Evolutionary conservation across 2,797 vertebrate genomes (phyloP).

Genomic region (Liasis olivaceus): DNA sequence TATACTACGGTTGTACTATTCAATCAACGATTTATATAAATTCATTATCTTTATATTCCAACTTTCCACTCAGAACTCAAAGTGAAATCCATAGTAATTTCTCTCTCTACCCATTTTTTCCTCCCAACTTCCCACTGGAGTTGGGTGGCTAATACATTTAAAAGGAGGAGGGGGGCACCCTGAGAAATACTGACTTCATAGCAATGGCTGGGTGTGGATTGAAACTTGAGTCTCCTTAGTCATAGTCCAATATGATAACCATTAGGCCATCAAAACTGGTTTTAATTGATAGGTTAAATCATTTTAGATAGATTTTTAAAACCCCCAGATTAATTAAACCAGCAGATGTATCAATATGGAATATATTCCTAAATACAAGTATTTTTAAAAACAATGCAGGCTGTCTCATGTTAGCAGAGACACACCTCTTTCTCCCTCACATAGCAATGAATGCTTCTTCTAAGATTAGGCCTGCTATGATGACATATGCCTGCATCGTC

Average conservation of each 20-base stretch:
- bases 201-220: neutral
- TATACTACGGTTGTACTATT: neutral
- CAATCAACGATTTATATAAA: neutral
- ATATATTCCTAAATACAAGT: neutral
- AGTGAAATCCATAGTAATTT: neutral
- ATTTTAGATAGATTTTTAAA: neutral
- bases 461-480: neutral
- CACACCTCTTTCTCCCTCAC: neutral
- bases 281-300: neutral
- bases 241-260: neutral
- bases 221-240: neutral
- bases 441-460: neutral
- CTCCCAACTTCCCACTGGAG: neutral
- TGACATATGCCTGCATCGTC: neutral
- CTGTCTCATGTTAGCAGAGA: neutral
- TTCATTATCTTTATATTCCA: neutral
- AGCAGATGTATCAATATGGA: neutral
- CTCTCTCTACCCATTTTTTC: neutral
- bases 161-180: neutral
- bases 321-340: neutral
- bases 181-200: neutral
- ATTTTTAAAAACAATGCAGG: neutral
- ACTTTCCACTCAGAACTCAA: neutral
- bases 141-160: neutral
- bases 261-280: neutral